Evolutionary conservation across 2,113 vertebrate genomes (phyloP), one percentile per base, ranked within the genome.

Genomic region (Tauraco erythrolophus): DNA sequence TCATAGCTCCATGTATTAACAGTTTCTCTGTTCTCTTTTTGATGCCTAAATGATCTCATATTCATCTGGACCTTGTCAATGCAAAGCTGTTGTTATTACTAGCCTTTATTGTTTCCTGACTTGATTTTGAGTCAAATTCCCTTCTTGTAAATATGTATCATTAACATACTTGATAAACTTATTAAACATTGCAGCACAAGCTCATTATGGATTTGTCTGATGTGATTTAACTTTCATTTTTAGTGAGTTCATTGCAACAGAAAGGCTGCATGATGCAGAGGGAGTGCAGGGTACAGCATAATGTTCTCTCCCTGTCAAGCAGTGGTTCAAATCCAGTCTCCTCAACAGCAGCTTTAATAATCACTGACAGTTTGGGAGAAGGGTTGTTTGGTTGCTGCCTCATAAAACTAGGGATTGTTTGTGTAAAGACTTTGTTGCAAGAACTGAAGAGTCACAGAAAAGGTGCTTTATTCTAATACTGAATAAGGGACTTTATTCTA

Each of bases 121-220:
- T 95, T 93, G 79, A 85, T 88, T 96, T 94, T 7, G 4, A 96
- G 84, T 89, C 86, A 62, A 94, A 96, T 60, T 93, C 48, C 70
- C 86, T 95, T 79, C 86, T 95, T 74, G 85, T 84, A 95, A 93
- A 87, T 94, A 90, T 72, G 53, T 94, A 93, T 94, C 93, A 94
- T 95, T 97, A 96, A 72, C 95, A 96, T 96, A 81, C 80, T 91
- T 95, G 95, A 95, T 95, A 88, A 95, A 97, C 89, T 96, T 98
- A 96, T 94, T 96, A 96, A 97, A 93, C 79, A 93, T 48, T 58
- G 48, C 51, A 92, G 91, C 74, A 91, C 79, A 93, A 93, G 77
- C 93, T 98, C 86, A 81, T 97, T 97, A 96, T 91, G 65, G 79
- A 65, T 93, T 97, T 97, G 86, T 88, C 87, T 97, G 96, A 87